Base-by-base conservation (phyloP, 2,888 invertebrate genomes). In the Chymomyza procnemis region DNA sequence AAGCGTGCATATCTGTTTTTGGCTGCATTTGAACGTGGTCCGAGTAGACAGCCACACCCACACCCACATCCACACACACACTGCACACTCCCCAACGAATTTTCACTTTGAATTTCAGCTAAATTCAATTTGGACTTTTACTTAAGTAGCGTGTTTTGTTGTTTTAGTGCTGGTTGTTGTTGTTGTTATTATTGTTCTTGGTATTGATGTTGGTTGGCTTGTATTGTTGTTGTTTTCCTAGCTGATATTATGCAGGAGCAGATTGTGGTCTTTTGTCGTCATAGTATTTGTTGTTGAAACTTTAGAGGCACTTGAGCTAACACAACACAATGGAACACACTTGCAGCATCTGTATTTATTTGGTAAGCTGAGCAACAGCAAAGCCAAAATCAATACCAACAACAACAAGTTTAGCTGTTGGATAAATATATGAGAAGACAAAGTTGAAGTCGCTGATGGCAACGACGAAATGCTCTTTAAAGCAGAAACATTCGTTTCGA, bases 51-150 rank as follows among this genome's bases (percentile, higher is more conserved):
- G n/a, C n/a, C n/a, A n/a, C n/a, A n/a, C n/a, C n/a, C n/a, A n/a
- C n/a, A n/a, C n/a, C n/a, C n/a, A n/a, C n/a, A n/a, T n/a, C n/a
- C n/a, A n/a, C n/a, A n/a, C n/a, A n/a, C n/a, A n/a, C n/a, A n/a
- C n/a, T n/a, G n/a, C 6, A 70, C 54, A 18, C 8, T 30, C 2
- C 0, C 34, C 34, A 41, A 41, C 4, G 12, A 41, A 12, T 12
- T 41, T 12, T 12, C 34, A 12, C 34, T 41, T 12, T 41, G 56
- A 73, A 65, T 66, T 66, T 61, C 57, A 69, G 74, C 63, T 62
- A 69, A 66, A 73, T 73, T 74, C 63, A 73, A 69, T 73, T 73
- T 73, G 4, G 50, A 19, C 12, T 21, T 54, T 54, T 54, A 19
- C 34, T 41, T 41, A 41, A 41, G 34, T 41, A 41, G 34, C 6